Evolutionary conservation across 2,113 vertebrate species (phyloP).

Genomic region (Arothron firmamentum): DNA sequence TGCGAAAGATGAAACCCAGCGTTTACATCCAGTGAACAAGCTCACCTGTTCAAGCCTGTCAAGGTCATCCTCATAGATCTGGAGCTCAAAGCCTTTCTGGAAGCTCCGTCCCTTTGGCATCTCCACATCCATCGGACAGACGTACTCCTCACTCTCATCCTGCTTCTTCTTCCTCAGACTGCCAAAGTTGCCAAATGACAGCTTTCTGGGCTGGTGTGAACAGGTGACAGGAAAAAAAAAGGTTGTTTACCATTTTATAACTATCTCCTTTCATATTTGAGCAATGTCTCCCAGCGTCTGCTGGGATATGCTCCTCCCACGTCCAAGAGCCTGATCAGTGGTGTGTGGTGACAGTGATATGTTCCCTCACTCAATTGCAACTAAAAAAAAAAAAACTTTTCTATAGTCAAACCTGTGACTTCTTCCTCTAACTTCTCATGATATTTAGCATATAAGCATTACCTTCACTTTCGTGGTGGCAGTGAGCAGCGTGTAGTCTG

Average conservation of each 20-base stretch:
- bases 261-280: no score
- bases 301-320: no score
- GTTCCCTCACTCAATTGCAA: no score
- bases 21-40: background rate
- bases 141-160: slow-evolving; percentile 92
- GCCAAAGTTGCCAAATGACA: slow-evolving; percentile 89
- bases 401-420: no score
- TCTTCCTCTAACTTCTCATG: no score
- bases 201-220: slow-evolving; percentile 84
- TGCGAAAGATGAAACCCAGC: no score
- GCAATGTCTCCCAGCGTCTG: no score
- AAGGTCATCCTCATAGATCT: slow-evolving; percentile 90
- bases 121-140: slow-evolving; percentile 96
- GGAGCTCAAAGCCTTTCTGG: slow-evolving; percentile 86
- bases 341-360: no score
- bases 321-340: no score
- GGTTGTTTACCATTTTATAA: no score
- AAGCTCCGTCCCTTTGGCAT: slow-evolving; percentile 81
- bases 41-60: slow-evolving; percentile 90
- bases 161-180: slow-evolving; percentile 90
- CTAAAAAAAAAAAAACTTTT: no score
- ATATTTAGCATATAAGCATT: background rate
- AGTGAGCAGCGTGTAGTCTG: slow-evolving; percentile 88
- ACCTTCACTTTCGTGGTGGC: slow-evolving; percentile 97
- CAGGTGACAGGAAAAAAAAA: background rate